These are phyloP conservation scores for Otus sunia DNA, from an alignment of 2,113 vertebrate species.

Conservation along the genomic window DNA sequence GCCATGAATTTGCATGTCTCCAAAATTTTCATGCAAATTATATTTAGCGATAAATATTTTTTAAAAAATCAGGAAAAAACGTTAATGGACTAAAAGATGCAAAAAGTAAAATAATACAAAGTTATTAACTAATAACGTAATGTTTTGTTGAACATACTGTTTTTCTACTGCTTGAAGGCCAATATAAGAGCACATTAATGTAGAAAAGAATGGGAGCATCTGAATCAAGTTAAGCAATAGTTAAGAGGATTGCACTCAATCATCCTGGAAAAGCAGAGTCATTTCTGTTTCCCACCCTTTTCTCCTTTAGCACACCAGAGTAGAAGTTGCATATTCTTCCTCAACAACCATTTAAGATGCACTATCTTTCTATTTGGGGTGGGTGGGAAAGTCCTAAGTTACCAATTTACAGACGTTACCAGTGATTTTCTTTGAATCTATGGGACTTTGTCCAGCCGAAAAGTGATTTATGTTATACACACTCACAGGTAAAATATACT, in stretches of 20 bases:
- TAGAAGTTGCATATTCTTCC: background rate
- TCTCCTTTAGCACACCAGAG: background rate
- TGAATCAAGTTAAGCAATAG: background rate
- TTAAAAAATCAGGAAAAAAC: background rate
- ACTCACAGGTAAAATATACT: background rate
- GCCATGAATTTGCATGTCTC: background rate
- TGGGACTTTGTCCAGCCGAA: background rate
- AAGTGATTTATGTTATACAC: background rate
- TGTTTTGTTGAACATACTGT: background rate
- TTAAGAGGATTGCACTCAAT: background rate
- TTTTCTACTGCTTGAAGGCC: background rate
- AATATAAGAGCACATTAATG: background rate
- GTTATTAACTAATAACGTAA: background rate
- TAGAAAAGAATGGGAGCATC: background rate
- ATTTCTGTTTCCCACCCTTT: background rate
- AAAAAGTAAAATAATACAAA: background rate
- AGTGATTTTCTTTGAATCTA: background rate
- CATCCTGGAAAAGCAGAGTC: background rate
- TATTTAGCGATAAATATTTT: background rate
- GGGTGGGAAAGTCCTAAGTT: background rate
- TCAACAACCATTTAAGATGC: background rate
- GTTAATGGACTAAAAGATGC: background rate
- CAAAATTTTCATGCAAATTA: background rate
- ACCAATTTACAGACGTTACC: background rate
- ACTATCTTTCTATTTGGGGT: background rate